phyloP scores from a whole-genome alignment of 2,888 invertebrate species.

The Campaea margaritaria region DNA sequence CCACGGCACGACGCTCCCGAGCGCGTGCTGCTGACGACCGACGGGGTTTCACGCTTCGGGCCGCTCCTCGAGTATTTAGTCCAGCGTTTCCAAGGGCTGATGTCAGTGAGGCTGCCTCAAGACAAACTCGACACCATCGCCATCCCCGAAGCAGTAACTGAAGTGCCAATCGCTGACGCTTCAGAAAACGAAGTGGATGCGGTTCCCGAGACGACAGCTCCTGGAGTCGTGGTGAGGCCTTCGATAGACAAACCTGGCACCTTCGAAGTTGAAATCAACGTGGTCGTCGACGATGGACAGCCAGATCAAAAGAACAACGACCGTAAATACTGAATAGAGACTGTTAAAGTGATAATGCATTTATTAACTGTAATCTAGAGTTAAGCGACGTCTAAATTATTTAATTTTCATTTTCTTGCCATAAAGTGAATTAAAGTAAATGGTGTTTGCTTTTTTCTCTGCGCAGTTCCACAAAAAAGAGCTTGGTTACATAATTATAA shows the following conservation, averaged over 20 bases:
- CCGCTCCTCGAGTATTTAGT: slow-evolving; percentile 88
- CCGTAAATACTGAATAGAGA: slow-evolving; percentile 40
- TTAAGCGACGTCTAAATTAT: slow-evolving; percentile 46
- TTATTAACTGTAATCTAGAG: slow-evolving; percentile 43
- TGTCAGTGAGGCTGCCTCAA: slow-evolving; percentile 87
- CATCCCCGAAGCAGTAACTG: slow-evolving; percentile 40
- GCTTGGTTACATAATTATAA: too few species aligned
- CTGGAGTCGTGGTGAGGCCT: slow-evolving; percentile 71
- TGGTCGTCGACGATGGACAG: slow-evolving; percentile 74
- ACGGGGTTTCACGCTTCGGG: slow-evolving; percentile 86
- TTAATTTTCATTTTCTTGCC: slow-evolving; percentile 77
- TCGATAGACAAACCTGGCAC: slow-evolving; percentile 74
- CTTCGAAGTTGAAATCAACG: slow-evolving; percentile 75
- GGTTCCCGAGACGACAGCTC: slow-evolving; percentile 72
- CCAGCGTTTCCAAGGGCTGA: slow-evolving; percentile 88
- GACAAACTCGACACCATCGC: slow-evolving; percentile 75
- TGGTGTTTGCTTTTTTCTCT: slow-evolving; percentile 35
- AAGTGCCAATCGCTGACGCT: slow-evolving; percentile 60
- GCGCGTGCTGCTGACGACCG: slow-evolving; percentile 66
- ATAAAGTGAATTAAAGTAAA: slow-evolving; percentile 63
- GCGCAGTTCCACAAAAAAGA: too few species aligned
- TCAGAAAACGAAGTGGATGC: slow-evolving; percentile 81
- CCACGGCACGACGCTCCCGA: slow-evolving; percentile 66
- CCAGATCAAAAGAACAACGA: slow-evolving; percentile 65
- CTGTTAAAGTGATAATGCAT: slow-evolving; percentile 48